Evolutionary conservation across 2,113 vertebrate species (phyloP).

Genomic region (Promerops cafer): DNA sequence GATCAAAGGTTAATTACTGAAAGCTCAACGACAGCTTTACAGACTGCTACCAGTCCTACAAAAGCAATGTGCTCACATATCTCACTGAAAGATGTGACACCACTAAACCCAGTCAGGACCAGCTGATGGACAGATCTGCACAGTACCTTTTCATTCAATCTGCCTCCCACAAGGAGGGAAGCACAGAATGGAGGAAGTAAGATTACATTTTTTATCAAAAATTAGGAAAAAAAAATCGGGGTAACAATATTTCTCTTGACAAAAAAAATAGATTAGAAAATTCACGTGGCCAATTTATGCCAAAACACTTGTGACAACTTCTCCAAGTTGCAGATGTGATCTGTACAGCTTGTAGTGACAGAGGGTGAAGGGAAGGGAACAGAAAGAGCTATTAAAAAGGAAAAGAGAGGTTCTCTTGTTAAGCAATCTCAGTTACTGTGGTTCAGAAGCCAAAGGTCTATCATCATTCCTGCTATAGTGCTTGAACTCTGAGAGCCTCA

Average conservation of each 20-base stretch:
- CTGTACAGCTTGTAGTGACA: background rate
- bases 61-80: accelerated
- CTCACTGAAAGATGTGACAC: background rate
- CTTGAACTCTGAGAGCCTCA: background rate
- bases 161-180: background rate
- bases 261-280: background rate
- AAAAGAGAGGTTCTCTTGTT: background rate
- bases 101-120: background rate
- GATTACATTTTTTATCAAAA: background rate
- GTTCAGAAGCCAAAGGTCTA: background rate
- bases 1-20: background rate
- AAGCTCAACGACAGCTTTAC: background rate
- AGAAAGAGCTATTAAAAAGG: background rate
- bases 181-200: background rate
- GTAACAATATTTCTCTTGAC: background rate
- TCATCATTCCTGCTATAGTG: background rate
- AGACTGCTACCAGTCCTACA: background rate
- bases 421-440: background rate
- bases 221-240: background rate
- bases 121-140: background rate
- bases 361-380: background rate
- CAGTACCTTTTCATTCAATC: background rate
- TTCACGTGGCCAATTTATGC: accelerated
- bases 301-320: background rate
- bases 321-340: background rate